phyloP scores from a whole-genome alignment of 2,888 invertebrate genomes.

The Leucania comma region DNA sequence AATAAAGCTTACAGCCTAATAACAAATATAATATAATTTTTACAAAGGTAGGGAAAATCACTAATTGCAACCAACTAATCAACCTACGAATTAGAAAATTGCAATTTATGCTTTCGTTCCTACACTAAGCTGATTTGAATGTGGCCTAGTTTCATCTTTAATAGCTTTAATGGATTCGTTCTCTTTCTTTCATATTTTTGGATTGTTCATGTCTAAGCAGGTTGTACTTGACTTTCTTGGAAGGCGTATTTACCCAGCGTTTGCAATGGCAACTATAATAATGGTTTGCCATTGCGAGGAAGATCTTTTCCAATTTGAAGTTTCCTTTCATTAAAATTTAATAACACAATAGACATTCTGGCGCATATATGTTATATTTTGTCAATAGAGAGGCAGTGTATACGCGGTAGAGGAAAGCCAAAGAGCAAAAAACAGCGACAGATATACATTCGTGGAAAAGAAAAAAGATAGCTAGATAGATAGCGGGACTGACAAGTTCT shows the following conservation, averaged over 20 bases:
- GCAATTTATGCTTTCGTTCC: conserved; percentile 8
- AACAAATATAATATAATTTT: too few species aligned
- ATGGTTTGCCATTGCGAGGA: not conserved
- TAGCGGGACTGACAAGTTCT: too few species aligned
- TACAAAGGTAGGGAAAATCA: too few species aligned
- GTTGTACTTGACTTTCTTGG: conserved; percentile 2
- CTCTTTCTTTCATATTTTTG: conserved; percentile 12
- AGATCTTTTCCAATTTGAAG: not conserved
- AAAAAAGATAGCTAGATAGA: too few species aligned
- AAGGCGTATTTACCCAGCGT: not conserved
- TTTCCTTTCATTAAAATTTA: not conserved
- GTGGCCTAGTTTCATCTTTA: not conserved
- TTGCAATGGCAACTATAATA: too few species aligned
- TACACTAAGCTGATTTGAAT: not conserved
- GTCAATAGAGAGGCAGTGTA: not conserved
- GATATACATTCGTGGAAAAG: not conserved
- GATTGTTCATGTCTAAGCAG: conserved; percentile 6
- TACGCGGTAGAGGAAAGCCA: not conserved
- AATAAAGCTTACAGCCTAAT: too few species aligned
- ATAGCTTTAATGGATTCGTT: not conserved
- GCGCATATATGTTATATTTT: not conserved
- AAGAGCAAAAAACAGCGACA: not conserved
- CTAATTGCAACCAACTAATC: too few species aligned
- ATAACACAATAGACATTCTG: not conserved
- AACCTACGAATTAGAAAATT: not conserved